phyloP scores from a whole-genome alignment of 2,888 invertebrate species.

The Meandrusa payeni region DNA sequence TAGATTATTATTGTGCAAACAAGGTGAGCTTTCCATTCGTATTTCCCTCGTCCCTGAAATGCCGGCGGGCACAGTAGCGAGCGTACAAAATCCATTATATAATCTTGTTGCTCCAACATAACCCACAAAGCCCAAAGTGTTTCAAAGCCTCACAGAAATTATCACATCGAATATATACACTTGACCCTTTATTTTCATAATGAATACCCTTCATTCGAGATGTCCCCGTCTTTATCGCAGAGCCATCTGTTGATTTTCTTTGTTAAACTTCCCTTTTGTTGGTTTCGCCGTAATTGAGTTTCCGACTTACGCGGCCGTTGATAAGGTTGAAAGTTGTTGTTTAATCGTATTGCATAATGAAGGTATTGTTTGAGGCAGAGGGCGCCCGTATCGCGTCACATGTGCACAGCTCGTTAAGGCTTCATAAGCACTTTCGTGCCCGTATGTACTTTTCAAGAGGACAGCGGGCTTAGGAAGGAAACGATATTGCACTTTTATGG shows the following conservation, averaged over 20 bases:
- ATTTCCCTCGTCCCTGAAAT: constrained; percentile 12
- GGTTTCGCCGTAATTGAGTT: constrained; percentile 38
- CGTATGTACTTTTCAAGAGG: constrained; percentile 34
- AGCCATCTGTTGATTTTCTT: constrained; percentile 70
- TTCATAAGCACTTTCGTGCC: constrained; percentile 34
- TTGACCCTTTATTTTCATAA: constrained; percentile 57
- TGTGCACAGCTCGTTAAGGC: constrained; percentile 34
- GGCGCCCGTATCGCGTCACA: constrained; percentile 56
- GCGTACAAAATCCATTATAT: constrained; percentile 17
- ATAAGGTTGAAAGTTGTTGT: constrained; percentile 47
- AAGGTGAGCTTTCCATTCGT: not conserved
- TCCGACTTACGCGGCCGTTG: constrained; percentile 39
- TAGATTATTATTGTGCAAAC: not conserved
- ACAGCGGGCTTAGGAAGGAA: constrained; percentile 27
- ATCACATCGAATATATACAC: constrained; percentile 34
- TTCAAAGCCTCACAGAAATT: constrained; percentile 34
- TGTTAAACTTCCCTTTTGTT: constrained; percentile 51
- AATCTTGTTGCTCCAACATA: constrained; percentile 31
- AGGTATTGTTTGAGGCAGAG: constrained; percentile 51
- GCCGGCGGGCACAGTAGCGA: constrained; percentile 6
- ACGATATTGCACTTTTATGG: constrained; percentile 7
- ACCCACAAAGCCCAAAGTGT: constrained; percentile 30
- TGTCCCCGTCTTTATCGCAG: constrained; percentile 51
- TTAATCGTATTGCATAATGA: constrained; percentile 45
- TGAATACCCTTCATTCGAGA: constrained; percentile 50